Percentiles rank a stretch among this genome's conserved stretches.
Conservation (phyloP, 2,888 invertebrate species). For the Achlya flavicornis region DNA sequence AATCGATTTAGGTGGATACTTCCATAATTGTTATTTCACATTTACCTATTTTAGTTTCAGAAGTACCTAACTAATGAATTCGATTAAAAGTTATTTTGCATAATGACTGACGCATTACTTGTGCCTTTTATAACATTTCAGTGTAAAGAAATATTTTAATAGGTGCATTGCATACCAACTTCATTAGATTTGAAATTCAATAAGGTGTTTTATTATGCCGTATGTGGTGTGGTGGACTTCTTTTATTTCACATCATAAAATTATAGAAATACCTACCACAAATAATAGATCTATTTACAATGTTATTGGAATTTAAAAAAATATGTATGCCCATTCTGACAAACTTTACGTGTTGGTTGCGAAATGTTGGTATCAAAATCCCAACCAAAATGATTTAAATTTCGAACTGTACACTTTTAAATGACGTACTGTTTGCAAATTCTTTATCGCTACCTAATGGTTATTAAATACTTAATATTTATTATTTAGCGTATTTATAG, state of each 20-base stretch:
- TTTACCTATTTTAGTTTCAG: neutral
- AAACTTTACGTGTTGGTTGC: neutral
- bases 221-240: neutral
- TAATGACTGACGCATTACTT: neutral
- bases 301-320: too few species aligned
- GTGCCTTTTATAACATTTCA: neutral
- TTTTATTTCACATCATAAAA: conserved; percentile 1
- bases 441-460: neutral
- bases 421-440: neutral
- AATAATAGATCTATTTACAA: too few species aligned
- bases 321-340: too few species aligned
- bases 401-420: neutral
- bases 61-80: neutral
- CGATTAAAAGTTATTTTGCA: neutral
- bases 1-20: conserved; percentile 21
- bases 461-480: neutral
- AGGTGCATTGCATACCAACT: neutral
- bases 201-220: neutral
- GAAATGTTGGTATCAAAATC: neutral
- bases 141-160: neutral
- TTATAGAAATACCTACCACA: too few species aligned
- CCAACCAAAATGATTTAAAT: neutral
- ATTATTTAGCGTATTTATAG: conserved; percentile 4
- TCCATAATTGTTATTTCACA: neutral
- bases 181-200: conserved; percentile 9